Evolutionary conservation across 2,888 invertebrate species (phyloP).

Genomic region (Yponomeuta sedellus): DNA sequence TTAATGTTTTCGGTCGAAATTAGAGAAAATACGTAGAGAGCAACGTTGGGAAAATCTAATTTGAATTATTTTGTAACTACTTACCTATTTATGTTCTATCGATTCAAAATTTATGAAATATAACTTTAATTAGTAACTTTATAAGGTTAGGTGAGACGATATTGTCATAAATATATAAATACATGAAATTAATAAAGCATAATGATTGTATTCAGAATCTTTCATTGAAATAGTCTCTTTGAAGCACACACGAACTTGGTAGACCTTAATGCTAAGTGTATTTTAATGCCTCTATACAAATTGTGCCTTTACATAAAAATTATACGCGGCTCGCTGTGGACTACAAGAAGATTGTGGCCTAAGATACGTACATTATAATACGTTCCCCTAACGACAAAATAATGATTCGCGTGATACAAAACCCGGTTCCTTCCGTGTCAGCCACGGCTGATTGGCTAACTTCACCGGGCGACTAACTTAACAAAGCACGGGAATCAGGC

Average conservation of each 20-base stretch:
- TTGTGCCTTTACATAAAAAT: conserved; percentile 6
- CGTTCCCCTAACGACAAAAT: conserved; percentile 69
- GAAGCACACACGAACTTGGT: too few relatives aligned
- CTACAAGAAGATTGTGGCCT: conserved; percentile 37
- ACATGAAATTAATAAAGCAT: conserved; percentile 78
- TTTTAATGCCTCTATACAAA: conserved; percentile 10
- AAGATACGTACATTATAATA: conserved; percentile 55
- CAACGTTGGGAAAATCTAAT: conserved; percentile 44
- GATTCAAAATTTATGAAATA: conserved; percentile 75
- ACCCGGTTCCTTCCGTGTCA: conserved; percentile 68
- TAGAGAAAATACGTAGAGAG: conserved; percentile 52
- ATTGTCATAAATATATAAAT: conserved; percentile 79
- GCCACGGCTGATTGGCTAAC: conserved; percentile 61
- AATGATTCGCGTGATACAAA: conserved; percentile 70
- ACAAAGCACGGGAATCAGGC: not conserved
- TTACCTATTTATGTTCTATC: conserved; percentile 68
- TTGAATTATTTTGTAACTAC: conserved; percentile 61
- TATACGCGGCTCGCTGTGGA: conserved; percentile 28
- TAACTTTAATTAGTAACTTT: conserved; percentile 75
- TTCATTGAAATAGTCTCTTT: conserved; percentile 22
- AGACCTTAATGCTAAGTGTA: conserved; percentile 3
- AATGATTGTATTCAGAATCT: conserved; percentile 70
- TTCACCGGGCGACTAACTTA: conserved; percentile 6
- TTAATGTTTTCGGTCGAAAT: conserved; percentile 42
- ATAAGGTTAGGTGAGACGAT: conserved; percentile 78